Base-by-base conservation (phyloP, 2,113 vertebrate species). In the Solea senegalensis region DNA sequence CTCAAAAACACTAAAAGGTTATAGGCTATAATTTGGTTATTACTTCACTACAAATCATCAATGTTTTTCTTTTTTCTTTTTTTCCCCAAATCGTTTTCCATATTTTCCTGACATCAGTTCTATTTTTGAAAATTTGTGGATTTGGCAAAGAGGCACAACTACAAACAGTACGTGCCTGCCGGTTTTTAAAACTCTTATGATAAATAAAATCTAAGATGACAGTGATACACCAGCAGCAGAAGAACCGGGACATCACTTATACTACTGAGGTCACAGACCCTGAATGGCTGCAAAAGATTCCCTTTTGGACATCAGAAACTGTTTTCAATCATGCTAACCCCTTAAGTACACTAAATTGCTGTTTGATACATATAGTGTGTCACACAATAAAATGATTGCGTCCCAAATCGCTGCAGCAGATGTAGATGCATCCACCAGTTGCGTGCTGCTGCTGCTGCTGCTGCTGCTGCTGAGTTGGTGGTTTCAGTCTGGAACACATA, bases 341-440 rank as follows among this genome's bases (percentile, higher is more conserved):
- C 88, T 77, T 72, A 82, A 81, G 84, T 80, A 52, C 86, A 87
- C 80, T 90, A 86, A 88, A 86, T 85, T 84, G 78, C 80, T 55
- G 82, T 81, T 83, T 85, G 86, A 89, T 90, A 84, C 88, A 90
- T 91, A 84, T 80, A 83, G 86, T 84, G 76, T 89, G 86, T 90
- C 89, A 85, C 51, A 84, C 85, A 74, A 89, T 90, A 89, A 91
- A 90, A 86, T 82, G 74, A 86, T 86, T 79, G 80, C 55, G 74
- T 84, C 77, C 79, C 65, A 81, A 72, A 92, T 89, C 59, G 53
- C 70, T 79, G 45, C 7, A 86, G 84, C 91, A 91, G 89, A 90
- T 90, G 90, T 82, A 70, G 61, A 83, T 80, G 82, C 49, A 76
- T 86, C 74, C 61, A 76, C 58, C 87, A 86, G 88, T 85, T 82